Evolutionary conservation across 2,113 vertebrate species (phyloP), one percentile per base, ranked within the genome.

Genomic region (Pangasianodon hypophthalmus): DNA sequence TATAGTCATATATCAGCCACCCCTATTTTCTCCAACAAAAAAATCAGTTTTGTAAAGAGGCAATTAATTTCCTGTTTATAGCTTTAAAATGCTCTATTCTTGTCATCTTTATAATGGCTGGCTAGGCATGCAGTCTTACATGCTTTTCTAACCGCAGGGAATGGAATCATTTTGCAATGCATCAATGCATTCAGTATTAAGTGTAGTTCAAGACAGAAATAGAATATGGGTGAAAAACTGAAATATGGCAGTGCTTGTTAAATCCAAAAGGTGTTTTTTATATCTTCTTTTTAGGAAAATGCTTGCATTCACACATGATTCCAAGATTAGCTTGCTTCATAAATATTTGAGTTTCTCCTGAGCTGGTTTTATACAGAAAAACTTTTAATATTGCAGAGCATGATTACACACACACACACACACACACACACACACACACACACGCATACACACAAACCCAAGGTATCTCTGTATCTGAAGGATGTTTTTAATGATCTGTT

Each of bases 261-360:
- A 90, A 90, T 32, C 48, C 24, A 14, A 21, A 60, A 29, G 52
- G 56, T 32, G 85, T 82, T 89, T 88, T 89, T 87, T 67, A 54
- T 79, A 88, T 10, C 6, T 58, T 13, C 3, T 85, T 90, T 21
- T 44, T 90, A 80, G 82, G 67, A 85, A 89, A 88, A 84, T 77
- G 58, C 50, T 52, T 77, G 77, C 87, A 77, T 81, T 91, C 60
- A 77, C 60, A 90, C 48, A 83, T 13, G 7, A 84, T 80, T 85
- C 56, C 79, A 90, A 92, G 91, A 93, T 92, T 93, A 93, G 91
- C 82, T 85, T 10, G n/a, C 84, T 85, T 91, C 90, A 95, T 95
- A 90, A 93, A 95, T 95, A 93, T 95, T 94, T 94, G 73, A 93
- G 86, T 83, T 92, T 90, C 60, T 82, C 92, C 91, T 87, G 29